Evolutionary conservation across 2,888 invertebrate genomes (phyloP).

Genomic region (Creontiades dilutus): DNA sequence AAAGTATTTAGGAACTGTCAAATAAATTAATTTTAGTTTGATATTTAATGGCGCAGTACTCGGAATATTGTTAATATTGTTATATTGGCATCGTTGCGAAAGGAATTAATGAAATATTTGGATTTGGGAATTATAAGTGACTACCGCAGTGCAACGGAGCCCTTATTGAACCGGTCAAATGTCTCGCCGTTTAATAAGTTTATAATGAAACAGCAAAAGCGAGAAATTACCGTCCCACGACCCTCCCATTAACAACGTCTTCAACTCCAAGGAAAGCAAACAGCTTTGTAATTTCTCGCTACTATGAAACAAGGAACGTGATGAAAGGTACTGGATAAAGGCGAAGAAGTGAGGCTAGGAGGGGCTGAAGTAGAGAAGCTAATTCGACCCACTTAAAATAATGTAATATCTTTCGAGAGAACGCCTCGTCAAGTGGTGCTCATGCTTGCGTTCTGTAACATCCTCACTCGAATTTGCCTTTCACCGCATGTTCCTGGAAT

Average conservation of each 20-base stretch:
- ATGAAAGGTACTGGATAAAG: neutral
- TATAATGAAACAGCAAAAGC: constrained; percentile 23
- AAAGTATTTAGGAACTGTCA: no score
- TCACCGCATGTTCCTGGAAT: no score
- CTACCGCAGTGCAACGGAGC: no score
- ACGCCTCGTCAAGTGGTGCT: neutral
- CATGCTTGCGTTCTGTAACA: no score
- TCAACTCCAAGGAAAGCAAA: constrained; percentile 26
- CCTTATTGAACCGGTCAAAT: no score
- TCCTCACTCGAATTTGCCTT: no score
- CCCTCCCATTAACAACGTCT: neutral
- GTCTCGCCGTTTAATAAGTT: neutral
- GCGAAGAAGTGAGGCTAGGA: neutral
- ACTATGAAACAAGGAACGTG: constrained; percentile 24
- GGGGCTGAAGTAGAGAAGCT: neutral
- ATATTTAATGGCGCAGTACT: no score
- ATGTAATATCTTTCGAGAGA: constrained; percentile 5
- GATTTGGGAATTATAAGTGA: no score
- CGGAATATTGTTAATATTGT: no score
- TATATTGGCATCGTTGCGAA: no score
- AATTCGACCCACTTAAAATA: constrained; percentile 19
- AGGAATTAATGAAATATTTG: no score
- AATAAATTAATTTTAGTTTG: no score
- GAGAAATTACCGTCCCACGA: neutral
- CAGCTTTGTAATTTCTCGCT: constrained; percentile 46